Percentiles rank a stretch among this genome's conserved stretches.
These are phyloP conservation scores for Aspidiotus destructor DNA, from an alignment of 2,888 invertebrate genomes.

Conservation along the genomic window DNA sequence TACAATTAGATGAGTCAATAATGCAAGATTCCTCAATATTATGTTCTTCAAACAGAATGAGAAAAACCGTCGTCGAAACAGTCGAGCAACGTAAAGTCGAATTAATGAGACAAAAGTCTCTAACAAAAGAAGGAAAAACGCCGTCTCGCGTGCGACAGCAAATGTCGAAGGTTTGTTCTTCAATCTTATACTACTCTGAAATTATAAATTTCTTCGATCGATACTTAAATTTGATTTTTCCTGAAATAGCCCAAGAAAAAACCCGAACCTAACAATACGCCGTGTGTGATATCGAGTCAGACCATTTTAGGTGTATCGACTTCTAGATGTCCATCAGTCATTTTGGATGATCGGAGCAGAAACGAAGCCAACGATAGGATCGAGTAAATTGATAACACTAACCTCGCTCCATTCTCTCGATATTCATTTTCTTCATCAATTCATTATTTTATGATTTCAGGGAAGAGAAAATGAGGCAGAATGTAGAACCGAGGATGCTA, in stretches of 20 bases:
- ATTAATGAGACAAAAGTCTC: slow-evolving; percentile 16
- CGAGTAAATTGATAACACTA: too few species aligned
- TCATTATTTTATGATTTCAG: too few species aligned
- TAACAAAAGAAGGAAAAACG: slow-evolving; percentile 5
- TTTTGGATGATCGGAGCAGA: slow-evolving; percentile 4
- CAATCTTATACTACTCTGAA: background rate
- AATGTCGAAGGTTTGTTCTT: background rate
- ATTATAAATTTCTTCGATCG: background rate
- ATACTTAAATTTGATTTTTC: background rate
- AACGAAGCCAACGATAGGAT: background rate
- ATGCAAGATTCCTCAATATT: background rate
- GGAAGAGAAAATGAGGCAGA: too few species aligned
- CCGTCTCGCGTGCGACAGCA: slow-evolving; percentile 6
- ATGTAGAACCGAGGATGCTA: too few species aligned
- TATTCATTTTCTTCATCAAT: too few species aligned
- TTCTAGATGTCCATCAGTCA: slow-evolving; percentile 8
- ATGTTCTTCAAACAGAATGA: too few species aligned
- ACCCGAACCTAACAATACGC: slow-evolving; percentile 5
- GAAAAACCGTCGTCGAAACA: slow-evolving; percentile 20
- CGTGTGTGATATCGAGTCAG: slow-evolving; percentile 15
- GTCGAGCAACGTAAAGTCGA: slow-evolving; percentile 20
- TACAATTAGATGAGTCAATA: background rate
- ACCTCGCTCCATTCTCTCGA: too few species aligned
- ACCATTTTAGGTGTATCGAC: slow-evolving; percentile 21
- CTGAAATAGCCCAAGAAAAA: background rate